Conservation (phyloP, 2,888 invertebrate species). For the Rhabditoides inermis region DNA sequence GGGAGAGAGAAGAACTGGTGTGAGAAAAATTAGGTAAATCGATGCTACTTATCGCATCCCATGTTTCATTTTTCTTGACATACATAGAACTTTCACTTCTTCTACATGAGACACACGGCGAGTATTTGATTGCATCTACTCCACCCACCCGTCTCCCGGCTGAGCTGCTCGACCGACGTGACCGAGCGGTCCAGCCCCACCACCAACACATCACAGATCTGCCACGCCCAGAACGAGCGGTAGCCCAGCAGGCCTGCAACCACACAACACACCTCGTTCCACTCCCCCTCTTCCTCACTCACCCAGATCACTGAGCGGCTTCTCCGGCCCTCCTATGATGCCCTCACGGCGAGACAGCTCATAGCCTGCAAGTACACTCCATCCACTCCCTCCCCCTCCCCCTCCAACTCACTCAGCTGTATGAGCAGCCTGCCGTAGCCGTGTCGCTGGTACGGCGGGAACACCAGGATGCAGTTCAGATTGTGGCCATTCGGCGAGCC, state of each 20-base stretch:
- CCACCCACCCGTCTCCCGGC: background rate
- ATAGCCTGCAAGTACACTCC: conserved; percentile 5
- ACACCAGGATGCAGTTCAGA: conserved; percentile 7
- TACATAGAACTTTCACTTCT: too few relatives aligned
- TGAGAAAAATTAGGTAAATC: too few relatives aligned
- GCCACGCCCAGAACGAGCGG: conserved; percentile 4
- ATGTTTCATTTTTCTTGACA: too few relatives aligned
- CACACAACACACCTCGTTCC: too few relatives aligned
- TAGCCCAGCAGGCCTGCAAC: conserved; percentile 4
- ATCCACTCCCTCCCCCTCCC: too few relatives aligned
- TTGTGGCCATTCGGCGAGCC: too few relatives aligned
- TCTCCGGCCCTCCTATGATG: conserved; percentile 7
- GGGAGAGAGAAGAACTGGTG: too few relatives aligned
- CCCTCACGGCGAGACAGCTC: conserved; percentile 2
- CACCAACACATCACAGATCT: background rate
- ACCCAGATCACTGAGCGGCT: conserved; percentile 8
- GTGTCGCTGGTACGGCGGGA: conserved; percentile 4
- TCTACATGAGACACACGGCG: too few relatives aligned
- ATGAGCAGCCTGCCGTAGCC: conserved; percentile 6
- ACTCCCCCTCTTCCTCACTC: too few relatives aligned
- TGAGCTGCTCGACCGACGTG: background rate
- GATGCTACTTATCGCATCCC: too few relatives aligned
- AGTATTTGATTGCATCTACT: too few relatives aligned
- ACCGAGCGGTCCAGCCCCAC: conserved; percentile 1
- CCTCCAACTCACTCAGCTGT: conserved; percentile 6